Evolutionary conservation across 2,113 vertebrate genomes (phyloP).

Genomic region (Miniopterus natalensis): DNA sequence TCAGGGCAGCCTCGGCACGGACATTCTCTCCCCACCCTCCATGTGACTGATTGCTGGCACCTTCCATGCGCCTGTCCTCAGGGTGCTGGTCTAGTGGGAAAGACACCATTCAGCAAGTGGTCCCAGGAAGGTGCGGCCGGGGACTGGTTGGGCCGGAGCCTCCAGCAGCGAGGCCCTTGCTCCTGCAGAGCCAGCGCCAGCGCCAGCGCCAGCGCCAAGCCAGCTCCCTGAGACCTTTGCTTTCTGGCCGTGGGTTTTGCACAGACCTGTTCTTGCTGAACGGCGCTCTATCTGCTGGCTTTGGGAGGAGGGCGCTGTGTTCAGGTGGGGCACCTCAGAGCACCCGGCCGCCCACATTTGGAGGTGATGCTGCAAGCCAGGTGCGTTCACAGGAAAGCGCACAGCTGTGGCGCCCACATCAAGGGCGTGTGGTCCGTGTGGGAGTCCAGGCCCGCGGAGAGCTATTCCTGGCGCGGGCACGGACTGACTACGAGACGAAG

Average conservation of each 20-base stretch:
- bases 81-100: fast-evolving
- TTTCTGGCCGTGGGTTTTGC: not conserved
- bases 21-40: not conserved
- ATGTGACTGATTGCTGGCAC: fast-evolving
- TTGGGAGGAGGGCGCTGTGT: fast-evolving
- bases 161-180: fast-evolving
- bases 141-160: fast-evolving
- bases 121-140: fast-evolving
- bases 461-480: slow-evolving; percentile 4
- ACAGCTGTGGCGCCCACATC: not conserved
- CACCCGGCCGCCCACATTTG: not conserved
- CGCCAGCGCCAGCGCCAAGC: fast-evolving
- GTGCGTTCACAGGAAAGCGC: not conserved
- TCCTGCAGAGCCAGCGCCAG: not conserved
- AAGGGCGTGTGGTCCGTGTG: slow-evolving; percentile 1
- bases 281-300: not conserved
- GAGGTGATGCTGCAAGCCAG: not conserved
- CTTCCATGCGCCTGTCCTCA: fast-evolving
- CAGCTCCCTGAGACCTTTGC: fast-evolving
- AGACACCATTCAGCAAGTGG: fast-evolving
- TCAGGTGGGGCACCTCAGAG: not conserved
- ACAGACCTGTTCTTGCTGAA: not conserved
- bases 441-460: not conserved
- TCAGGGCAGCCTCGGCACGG: not conserved
- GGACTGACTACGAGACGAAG: fast-evolving